Evolutionary conservation across 2,888 invertebrate genomes (phyloP), one percentile per base, ranked within the genome.

Genomic region (Zootermopsis nevadensis): DNA sequence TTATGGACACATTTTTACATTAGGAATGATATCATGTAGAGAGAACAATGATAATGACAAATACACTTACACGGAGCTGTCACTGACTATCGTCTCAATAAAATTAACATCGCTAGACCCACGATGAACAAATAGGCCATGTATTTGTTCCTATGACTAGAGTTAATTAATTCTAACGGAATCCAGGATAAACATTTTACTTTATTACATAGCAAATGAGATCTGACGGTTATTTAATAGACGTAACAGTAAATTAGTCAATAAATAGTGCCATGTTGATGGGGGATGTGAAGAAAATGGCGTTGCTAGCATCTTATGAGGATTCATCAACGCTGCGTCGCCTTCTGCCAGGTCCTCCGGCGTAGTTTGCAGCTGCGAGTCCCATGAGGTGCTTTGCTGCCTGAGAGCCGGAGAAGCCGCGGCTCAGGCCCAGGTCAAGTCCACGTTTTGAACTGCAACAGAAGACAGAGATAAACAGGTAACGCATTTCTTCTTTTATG

Each of bases 301-400:
- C 19, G 6, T 31, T 8, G 77, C 77, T 22, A 15, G 30, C 48
- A 42, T 35, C 74, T 67, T 80, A 38, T 76, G 81, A 69, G 55
- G 85, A 55, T 8, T 80, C 79, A 35, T 82, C 66, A 35, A 48
- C 30, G 82, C 76, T 81, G 83, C 97, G 94, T 88, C 97, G 94
- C 93, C 95, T 95, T 90, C 97, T 93, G 86, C 97, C 97, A 0
- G 97, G 97, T 19, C 97, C 97, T 2, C 95, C 95, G 33, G 97
- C 96, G 90, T 94, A 96, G 90, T 96, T 96, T 86, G 97, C 97
- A 0, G 96, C 96, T 69, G 96, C 95, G 81, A 97, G 89, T 6
- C 97, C 97, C 95, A 97, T 96, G 88, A 97, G 93, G 89, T 97
- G 97, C 90, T 97, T 97, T 87, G 97, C 97, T 85, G 97, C 96